Conservation (phyloP, 2,888 invertebrate species). For the Vesta saturnalis region DNA sequence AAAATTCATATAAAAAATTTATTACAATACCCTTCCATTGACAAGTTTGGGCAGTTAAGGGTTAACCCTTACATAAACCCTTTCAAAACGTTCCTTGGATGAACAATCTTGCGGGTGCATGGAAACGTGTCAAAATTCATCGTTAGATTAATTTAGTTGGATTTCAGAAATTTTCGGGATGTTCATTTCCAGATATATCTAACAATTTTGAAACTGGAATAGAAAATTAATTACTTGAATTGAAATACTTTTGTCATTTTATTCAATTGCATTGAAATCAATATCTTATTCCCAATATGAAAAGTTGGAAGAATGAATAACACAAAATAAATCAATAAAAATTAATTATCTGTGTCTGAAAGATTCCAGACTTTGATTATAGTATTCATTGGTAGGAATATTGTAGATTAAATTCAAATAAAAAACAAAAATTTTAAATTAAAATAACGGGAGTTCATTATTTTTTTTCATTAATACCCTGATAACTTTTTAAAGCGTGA, state of each 20-base stretch:
- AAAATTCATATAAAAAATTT: constrained; percentile 1
- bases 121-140: constrained; percentile 18
- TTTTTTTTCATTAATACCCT: no score
- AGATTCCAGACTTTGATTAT: not conserved
- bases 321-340: not conserved
- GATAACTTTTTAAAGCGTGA: no score
- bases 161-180: constrained; percentile 1
- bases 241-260: not conserved
- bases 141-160: constrained; percentile 10
- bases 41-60: constrained; percentile 13
- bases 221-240: not conserved
- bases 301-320: no score
- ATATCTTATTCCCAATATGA: not conserved
- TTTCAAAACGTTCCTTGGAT: constrained; percentile 1
- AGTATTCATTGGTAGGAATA: not conserved
- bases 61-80: constrained; percentile 10
- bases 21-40: constrained; percentile 7
- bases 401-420: constrained; percentile 1
- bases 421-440: no score
- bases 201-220: no score
- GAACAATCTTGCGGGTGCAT: constrained; percentile 13
- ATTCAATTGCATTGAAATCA: not conserved
- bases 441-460: no score
- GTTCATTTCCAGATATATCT: constrained; percentile 1
- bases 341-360: not conserved